Evolutionary conservation across 2,113 vertebrate genomes (phyloP).

Genomic region (Tragelaphus strepsiceros): DNA sequence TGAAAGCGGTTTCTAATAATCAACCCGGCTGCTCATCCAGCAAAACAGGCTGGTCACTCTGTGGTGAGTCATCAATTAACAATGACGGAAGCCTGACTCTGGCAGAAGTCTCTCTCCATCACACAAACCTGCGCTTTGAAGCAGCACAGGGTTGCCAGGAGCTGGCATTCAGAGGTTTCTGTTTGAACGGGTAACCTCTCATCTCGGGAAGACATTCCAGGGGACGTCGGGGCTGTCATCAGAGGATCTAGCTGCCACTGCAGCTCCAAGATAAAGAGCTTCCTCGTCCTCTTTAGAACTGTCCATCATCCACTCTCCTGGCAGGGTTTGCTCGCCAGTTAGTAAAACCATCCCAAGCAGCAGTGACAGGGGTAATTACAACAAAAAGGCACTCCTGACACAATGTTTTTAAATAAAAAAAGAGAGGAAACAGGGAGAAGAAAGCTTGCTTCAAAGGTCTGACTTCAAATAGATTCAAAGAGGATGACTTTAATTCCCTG

Average conservation of each 20-base stretch:
- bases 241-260: background rate
- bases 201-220: background rate
- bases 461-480: background rate
- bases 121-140: slow-evolving; percentile 49
- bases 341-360: background rate
- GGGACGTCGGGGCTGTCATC: background rate
- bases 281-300: slow-evolving; percentile 37
- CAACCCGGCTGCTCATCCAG: background rate
- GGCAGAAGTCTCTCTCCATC: background rate
- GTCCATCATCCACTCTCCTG: slow-evolving; percentile 48
- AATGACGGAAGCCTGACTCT: background rate
- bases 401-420: slow-evolving; percentile 40
- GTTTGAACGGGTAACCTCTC: slow-evolving; percentile 1
- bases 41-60: background rate
- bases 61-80: slow-evolving; percentile 2
- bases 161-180: background rate
- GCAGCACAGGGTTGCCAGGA: background rate
- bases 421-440: background rate
- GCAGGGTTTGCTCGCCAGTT: slow-evolving; percentile 13
- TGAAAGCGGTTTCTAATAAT: background rate
- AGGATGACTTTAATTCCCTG: background rate
- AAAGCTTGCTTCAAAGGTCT: background rate
- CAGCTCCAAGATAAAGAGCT: background rate
- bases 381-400: slow-evolving; percentile 22
- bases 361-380: slow-evolving; percentile 45